Percentiles rank a stretch among this genome's conserved stretches.
phyloP scores from a whole-genome alignment of 2,113 vertebrate species.

The Thamnophis sirtalis region DNA sequence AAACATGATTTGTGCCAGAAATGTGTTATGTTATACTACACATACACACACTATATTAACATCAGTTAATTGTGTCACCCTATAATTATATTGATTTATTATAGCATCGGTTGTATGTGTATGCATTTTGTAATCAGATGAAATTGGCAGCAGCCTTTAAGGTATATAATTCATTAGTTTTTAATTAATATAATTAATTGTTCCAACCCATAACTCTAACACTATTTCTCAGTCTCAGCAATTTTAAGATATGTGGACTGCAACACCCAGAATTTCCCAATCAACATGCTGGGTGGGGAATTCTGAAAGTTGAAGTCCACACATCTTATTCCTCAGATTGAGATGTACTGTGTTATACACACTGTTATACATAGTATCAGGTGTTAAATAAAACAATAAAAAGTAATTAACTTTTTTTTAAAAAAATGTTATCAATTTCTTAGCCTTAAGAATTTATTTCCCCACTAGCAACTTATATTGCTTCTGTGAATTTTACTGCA shows the following conservation, averaged over 20 bases:
- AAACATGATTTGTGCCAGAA: background rate
- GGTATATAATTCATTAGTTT: background rate
- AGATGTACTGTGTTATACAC: background rate
- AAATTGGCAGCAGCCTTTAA: background rate
- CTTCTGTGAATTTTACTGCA: background rate
- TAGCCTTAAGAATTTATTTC: background rate
- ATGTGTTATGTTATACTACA: background rate
- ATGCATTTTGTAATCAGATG: background rate
- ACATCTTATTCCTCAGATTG: background rate
- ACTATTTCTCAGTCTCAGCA: background rate
- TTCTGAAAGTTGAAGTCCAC: background rate
- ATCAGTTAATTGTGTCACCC: background rate
- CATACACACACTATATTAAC: no score
- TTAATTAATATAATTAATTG: background rate
- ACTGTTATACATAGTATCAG: background rate
- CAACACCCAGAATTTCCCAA: background rate
- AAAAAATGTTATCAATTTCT: background rate
- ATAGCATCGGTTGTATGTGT: background rate
- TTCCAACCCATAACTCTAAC: background rate
- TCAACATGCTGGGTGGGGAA: background rate
- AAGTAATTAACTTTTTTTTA: background rate
- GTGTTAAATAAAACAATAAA: background rate
- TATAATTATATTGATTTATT: background rate
- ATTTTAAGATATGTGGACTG: background rate
- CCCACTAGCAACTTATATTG: background rate